Conservation (phyloP, 2,888 invertebrate species). For the Tubiluchus corallicola region DNA sequence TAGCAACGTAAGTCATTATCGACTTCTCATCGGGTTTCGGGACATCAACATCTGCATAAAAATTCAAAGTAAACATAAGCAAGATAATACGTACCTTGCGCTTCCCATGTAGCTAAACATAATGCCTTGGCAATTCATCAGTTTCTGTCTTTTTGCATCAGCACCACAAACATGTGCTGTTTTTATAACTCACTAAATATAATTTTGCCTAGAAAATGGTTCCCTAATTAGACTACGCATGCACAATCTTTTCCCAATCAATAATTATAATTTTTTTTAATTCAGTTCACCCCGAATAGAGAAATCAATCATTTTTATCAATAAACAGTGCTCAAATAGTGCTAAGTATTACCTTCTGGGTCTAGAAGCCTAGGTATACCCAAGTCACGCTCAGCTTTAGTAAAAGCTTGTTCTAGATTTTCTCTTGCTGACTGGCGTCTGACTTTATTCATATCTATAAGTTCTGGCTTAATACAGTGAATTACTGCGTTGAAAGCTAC, state of each 20-base stretch:
- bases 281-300: no score
- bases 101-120: not conserved
- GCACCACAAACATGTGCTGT: no score
- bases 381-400: constrained; percentile 70
- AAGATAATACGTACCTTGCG: constrained; percentile 6
- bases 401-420: constrained; percentile 77
- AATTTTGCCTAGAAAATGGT: no score
- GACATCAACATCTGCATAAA: constrained; percentile 58
- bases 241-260: no score
- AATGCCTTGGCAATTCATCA: not conserved
- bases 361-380: constrained; percentile 79
- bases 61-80: constrained; percentile 6
- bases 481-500: constrained; percentile 85
- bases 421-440: constrained; percentile 54
- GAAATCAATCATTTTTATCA: no score
- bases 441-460: constrained; percentile 69
- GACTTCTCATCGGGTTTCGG: constrained; percentile 89
- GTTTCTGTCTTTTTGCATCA: no score
- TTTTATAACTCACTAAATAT: no score
- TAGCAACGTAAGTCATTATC: constrained; percentile 95
- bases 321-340: no score
- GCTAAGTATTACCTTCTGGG: constrained; percentile 60
- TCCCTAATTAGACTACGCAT: no score
- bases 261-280: no score
- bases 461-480: constrained; percentile 77